These are phyloP conservation scores for Eupithecia centaureata DNA, from an alignment of 2,888 invertebrate genomes.

Conservation along the genomic window DNA sequence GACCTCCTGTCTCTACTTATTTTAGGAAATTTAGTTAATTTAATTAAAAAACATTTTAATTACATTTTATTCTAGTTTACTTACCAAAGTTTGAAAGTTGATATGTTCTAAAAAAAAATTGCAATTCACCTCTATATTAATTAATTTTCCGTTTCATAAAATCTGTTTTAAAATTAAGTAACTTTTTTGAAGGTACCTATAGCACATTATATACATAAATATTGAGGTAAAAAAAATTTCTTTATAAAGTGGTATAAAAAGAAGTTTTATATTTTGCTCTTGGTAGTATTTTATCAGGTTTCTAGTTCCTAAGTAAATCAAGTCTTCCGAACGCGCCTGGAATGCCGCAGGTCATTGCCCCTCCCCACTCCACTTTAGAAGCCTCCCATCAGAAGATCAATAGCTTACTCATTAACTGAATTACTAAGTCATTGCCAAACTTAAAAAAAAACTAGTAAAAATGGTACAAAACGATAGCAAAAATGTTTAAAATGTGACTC, in stretches of 20 bases:
- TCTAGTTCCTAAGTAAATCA: conserved; percentile 71
- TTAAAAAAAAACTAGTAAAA: not conserved
- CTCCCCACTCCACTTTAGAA: conserved; percentile 72
- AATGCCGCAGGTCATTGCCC: conserved; percentile 80
- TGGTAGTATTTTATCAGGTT: conserved; percentile 31
- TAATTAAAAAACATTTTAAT: too few relatives aligned
- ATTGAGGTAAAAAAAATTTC: too few relatives aligned
- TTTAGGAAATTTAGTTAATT: too few relatives aligned
- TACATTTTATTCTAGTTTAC: conserved; percentile 31
- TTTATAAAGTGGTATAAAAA: too few relatives aligned
- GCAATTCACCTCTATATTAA: conserved; percentile 17
- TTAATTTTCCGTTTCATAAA: conserved; percentile 17
- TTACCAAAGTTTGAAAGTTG: conserved; percentile 32
- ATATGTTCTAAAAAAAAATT: too few relatives aligned
- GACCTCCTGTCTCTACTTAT: conserved; percentile 37
- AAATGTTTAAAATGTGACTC: not conserved
- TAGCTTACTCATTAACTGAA: conserved; percentile 64
- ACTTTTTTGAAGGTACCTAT: too few relatives aligned
- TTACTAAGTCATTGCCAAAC: conserved; percentile 44
- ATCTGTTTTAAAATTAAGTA: too few relatives aligned
- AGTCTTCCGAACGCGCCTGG: conserved; percentile 69
- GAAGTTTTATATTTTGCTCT: not conserved
- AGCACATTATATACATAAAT: too few relatives aligned
- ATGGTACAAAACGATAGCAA: not conserved
- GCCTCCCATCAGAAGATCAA: conserved; percentile 77